Conservation (phyloP, 2,888 invertebrate genomes). For the Endotricha flammealis region DNA sequence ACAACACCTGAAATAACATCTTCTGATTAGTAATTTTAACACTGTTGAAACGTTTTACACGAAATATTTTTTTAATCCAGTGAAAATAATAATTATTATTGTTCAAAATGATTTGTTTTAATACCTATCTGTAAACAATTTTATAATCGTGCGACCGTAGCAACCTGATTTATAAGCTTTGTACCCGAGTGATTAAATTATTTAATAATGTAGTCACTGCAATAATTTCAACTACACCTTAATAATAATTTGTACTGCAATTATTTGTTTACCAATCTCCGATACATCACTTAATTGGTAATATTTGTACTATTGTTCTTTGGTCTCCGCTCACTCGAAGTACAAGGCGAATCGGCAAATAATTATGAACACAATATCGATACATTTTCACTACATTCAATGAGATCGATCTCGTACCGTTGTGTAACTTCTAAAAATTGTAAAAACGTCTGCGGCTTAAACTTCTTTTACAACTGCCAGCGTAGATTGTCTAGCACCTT, state of each 20-base stretch:
- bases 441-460: conserved; percentile 53
- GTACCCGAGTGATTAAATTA: conserved; percentile 62
- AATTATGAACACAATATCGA: conserved; percentile 64
- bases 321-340: conserved; percentile 45
- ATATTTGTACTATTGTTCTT: conserved; percentile 59
- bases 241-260: conserved; percentile 74
- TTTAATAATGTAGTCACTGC: conserved; percentile 42
- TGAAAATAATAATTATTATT: too few species aligned
- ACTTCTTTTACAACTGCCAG: too few species aligned
- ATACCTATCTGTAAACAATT: background rate
- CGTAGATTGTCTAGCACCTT: too few species aligned
- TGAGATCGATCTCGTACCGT: conserved; percentile 34
- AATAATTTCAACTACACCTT: conserved; percentile 53
- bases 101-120: too few species aligned
- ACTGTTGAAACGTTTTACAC: too few species aligned
- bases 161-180: conserved; percentile 49
- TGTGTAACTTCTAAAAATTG: conserved; percentile 47
- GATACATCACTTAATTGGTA: conserved; percentile 51
- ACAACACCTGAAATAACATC: too few species aligned
- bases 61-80: too few species aligned
- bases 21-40: too few species aligned
- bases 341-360: conserved; percentile 57
- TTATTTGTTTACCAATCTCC: conserved; percentile 59
- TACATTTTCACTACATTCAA: conserved; percentile 69
- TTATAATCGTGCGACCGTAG: conserved; percentile 57